Evolutionary conservation across 23 tunicate genomes (phyloP), one percentile per base, ranked within the genome.

Genomic region (Oikopleura albicans): DNA sequence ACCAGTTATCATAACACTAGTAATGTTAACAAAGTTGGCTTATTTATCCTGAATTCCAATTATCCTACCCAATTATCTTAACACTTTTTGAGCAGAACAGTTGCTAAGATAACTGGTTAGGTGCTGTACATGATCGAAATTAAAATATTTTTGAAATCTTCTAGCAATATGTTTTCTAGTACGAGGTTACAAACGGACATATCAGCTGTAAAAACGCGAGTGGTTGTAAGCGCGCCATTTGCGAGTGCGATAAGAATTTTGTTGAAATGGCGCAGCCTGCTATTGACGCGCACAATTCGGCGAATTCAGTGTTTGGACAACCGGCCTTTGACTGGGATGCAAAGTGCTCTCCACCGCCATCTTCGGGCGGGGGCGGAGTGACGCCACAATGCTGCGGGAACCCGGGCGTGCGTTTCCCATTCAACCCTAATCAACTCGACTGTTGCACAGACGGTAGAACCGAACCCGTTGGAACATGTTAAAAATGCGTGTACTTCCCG

Each of bases 191-290:
- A 49, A 22, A 49, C 22, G 63, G 63, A 49, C 16, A 49, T 8
- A 49, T 49, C 63, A 49, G 16, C 63, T 49, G 63, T 22, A 22
- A 49, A 8, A 49, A 49, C 63, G 63, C 16, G 12, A 49, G 63
- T 22, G 63, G 63, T 8, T 71, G 79, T 37, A 71, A 71, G 31
- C 34, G 34, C 4, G 79, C 79, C 34, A 71, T 71, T 71, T 71
- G 79, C 79, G 79, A 71, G 37, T 71, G 79, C 79, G 79, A 71
- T 29, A 71, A 71, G 35, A 12, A 71, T 16, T 71, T 71, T 37
- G 79, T 71, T 4, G 37, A 16, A 31, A 71, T 22, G 4, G 27
- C 35, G 37, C 27, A 71, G 35, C 27, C 4, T 4, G 35, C 35
- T 29, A 29, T 12, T 71, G 4, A 27, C 37, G 35, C 37, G 4